Evolutionary conservation across 2,113 vertebrate species (phyloP).

Genomic region (Origma solitaria): DNA sequence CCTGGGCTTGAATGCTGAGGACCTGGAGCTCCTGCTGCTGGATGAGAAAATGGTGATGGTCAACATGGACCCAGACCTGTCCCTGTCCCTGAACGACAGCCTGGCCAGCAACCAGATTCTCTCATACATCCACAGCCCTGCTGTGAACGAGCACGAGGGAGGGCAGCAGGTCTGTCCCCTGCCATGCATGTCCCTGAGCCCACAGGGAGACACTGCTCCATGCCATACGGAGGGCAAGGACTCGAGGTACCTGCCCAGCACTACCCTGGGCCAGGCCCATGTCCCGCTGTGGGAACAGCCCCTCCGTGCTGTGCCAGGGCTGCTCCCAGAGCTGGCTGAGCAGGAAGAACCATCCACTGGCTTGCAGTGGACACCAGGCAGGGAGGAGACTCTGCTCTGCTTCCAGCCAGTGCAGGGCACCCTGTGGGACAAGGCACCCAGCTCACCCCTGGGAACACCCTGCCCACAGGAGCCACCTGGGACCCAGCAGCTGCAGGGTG

Average conservation of each 20-base stretch:
- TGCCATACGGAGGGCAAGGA: background rate
- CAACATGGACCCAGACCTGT: conserved; percentile 34
- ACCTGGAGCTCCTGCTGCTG: conserved; percentile 78
- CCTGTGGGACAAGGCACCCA: background rate
- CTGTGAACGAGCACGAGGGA: background rate
- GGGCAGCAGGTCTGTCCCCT: background rate
- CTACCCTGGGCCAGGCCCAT: background rate
- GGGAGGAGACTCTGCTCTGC: background rate
- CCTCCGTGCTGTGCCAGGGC: background rate
- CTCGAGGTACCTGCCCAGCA: background rate
- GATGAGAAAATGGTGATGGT: conserved; percentile 80
- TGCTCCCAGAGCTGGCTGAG: accelerated
- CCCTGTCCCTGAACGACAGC: conserved; percentile 58
- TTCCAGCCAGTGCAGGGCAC: background rate
- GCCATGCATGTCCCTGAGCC: background rate
- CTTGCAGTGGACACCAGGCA: background rate
- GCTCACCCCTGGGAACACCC: accelerated
- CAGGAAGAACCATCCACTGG: accelerated
- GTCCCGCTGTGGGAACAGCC: background rate
- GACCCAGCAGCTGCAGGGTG: background rate
- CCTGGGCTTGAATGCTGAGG: conserved; percentile 74
- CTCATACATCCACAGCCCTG: conserved; percentile 66
- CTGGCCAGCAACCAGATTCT: conserved; percentile 72
- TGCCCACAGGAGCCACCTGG: accelerated
- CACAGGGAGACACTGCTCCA: accelerated